A percentile compares a stretch with the other conserved stretches of the same genome.
These are phyloP conservation scores for Rotaria macrura DNA, from an alignment of 2,888 invertebrate genomes.

Conservation along the genomic window DNA sequence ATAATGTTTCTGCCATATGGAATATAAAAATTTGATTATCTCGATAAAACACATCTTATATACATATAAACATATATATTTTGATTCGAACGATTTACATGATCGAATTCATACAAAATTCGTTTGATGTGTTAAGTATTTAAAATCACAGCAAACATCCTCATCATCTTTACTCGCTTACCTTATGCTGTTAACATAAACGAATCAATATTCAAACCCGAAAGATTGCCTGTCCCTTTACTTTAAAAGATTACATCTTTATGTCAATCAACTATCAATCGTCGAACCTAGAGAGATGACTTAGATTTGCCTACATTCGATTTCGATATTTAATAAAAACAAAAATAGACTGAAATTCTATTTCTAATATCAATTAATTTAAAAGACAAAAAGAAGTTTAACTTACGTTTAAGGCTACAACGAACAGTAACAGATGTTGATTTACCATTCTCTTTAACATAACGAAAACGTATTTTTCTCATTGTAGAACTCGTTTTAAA, in stretches of 20 bases:
- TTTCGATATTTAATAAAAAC: not conserved
- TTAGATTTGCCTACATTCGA: not conserved
- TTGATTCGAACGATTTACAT: not conserved
- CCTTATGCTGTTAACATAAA: not conserved
- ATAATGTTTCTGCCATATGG: not conserved
- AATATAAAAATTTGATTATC: not conserved
- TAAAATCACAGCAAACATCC: not conserved
- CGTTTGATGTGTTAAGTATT: not conserved
- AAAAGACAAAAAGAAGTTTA: not conserved
- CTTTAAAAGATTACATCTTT: not conserved
- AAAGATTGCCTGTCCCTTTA: not conserved
- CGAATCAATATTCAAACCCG: not conserved
- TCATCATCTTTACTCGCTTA: not conserved
- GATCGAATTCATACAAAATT: not conserved
- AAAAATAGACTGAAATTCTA: not conserved
- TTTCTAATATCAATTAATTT: not conserved
- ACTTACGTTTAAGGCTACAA: conserved; percentile 11
- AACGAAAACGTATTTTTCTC: conserved; percentile 12
- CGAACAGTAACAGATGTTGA: conserved; percentile 14
- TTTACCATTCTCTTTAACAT: conserved; percentile 12
- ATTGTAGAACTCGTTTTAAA: too few relatives aligned
- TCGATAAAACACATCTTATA: not conserved
- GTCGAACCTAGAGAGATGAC: not conserved
- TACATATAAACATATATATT: too few relatives aligned
- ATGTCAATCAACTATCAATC: not conserved